Conservation (phyloP, 2,113 vertebrate genomes). For the Carassius carassius region DNA sequence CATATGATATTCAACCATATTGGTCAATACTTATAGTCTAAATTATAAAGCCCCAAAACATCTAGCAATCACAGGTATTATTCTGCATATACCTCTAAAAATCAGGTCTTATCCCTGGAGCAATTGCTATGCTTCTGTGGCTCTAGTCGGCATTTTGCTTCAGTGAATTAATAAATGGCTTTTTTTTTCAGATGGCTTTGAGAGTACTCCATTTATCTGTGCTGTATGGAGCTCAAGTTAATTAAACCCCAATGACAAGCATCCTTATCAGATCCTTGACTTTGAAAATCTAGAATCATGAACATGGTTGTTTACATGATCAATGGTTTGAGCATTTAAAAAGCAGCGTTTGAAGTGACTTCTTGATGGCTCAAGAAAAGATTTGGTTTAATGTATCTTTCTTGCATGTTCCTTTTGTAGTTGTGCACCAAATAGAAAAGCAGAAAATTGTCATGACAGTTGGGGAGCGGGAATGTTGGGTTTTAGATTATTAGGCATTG, state of each 20-base stretch:
- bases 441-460: background rate
- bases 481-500: background rate
- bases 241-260: conserved; percentile 35
- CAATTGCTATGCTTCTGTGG: background rate
- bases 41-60: background rate
- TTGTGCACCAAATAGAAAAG: background rate
- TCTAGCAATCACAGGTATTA: background rate
- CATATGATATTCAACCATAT: background rate
- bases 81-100: background rate
- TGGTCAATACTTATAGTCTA: background rate
- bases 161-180: conserved; percentile 3
- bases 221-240: conserved; percentile 42
- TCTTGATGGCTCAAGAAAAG: background rate
- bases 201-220: conserved; percentile 40
- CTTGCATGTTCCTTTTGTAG: background rate
- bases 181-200: conserved; percentile 31
- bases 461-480: background rate
- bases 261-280: conserved; percentile 26
- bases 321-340: background rate
- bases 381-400: background rate
- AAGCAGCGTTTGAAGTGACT: conserved; percentile 15
- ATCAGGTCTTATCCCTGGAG: background rate
- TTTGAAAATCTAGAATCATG: background rate
- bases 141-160: background rate
- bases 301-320: background rate